Evolutionary conservation across 92 coral and sea anemone genomes (phyloP), one percentile per base, ranked within the genome.

Genomic region (Micromussa lordhowensis): DNA sequence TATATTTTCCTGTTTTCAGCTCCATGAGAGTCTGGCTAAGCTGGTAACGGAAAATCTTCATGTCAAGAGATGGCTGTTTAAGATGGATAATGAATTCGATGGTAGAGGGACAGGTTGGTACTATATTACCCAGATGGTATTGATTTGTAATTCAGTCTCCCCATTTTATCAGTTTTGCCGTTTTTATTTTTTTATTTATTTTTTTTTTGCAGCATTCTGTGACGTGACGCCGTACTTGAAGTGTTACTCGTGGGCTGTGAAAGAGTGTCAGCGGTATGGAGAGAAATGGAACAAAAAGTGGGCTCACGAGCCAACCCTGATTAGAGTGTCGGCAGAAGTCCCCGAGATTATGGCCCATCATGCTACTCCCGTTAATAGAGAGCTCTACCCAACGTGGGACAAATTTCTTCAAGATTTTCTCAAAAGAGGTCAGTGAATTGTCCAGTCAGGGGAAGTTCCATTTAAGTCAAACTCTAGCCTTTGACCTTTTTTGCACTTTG

Each of bases 231-330:
- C 96, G 29, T 90, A 96, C 57, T 92, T 97, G 36, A 93, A 90
- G 88, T 97, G 99, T 80, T 96, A 94, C 74, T 82, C 95, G 74
- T 90, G 94, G 92, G 99, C 99, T 44, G 86, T 93, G 77, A 97
- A 96, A 72, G 96, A 97, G 83, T 97, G 99, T 72, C 94, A 94
- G 80, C 94, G 99, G 82, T 97, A 97, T 77, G 99, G 99, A 13
- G 99, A 97, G 79, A 97, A 97, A 81, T 97, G 99, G 99, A 90
- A 59, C 90, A 96, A 97, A 87, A 97, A 88, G 82, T 97, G 99
- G 99, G 99, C 99, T 11, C 99, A 97, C 69, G 99, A 97, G 93
- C 98, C 99, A 75, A 97, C 99, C 29, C 88, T 97, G 75, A 94
- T 86, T 68, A 96, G 95, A 70, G 93, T 97, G 44, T 93, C 98